Percentiles rank a stretch among this genome's conserved stretches.
phyloP scores from a whole-genome alignment of 2,113 vertebrate genomes.

The Cryptomyrus ogoouensis region DNA sequence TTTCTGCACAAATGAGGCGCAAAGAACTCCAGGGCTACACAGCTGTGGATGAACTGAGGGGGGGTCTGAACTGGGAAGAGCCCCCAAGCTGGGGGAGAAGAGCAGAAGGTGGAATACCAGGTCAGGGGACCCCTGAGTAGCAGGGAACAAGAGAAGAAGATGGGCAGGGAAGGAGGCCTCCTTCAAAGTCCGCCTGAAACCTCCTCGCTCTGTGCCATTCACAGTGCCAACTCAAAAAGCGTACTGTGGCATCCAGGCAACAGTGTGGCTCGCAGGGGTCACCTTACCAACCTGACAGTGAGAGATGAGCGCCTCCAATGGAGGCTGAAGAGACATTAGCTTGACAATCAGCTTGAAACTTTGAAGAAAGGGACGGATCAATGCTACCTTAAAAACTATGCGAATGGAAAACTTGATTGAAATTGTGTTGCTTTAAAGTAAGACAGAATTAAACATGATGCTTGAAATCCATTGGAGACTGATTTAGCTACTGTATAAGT shows the following conservation, averaged over 20 bases:
- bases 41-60: background rate
- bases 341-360: background rate
- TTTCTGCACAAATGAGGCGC: constrained; percentile 40
- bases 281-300: background rate
- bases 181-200: constrained; percentile 5
- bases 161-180: constrained; percentile 31
- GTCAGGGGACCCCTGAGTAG: background rate
- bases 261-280: background rate
- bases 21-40: background rate
- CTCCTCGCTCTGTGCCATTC: background rate
- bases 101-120: background rate
- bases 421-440: background rate
- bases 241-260: background rate
- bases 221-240: background rate
- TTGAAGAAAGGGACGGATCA: background rate
- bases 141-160: background rate
- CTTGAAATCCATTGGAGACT: background rate
- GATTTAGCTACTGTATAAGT: background rate
- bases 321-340: background rate
- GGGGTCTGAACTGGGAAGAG: background rate
- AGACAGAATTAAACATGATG: background rate
- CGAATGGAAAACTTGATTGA: background rate
- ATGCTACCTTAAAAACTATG: background rate
- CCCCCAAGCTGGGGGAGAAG: background rate
- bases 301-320: background rate